A percentile compares a stretch with the other conserved stretches of the same genome.
These are phyloP conservation scores for Ranitomeya variabilis DNA, from an alignment of 2,113 vertebrate genomes.

Conservation along the genomic window DNA sequence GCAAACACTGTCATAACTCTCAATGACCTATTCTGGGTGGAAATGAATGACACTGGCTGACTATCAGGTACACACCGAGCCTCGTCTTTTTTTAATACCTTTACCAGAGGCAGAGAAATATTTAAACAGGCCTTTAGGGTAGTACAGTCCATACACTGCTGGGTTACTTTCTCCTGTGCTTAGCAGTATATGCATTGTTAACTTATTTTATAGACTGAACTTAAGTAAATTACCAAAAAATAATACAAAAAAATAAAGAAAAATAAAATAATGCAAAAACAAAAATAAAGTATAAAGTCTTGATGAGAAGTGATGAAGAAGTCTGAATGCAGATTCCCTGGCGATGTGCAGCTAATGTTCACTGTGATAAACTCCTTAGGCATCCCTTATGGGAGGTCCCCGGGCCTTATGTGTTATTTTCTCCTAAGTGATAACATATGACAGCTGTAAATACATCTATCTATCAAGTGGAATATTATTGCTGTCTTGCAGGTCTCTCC, in stretches of 20 bases:
- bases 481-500: conserved; percentile 43
- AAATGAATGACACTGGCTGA: conserved; percentile 2
- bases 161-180: background rate
- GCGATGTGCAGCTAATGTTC: conserved; percentile 39
- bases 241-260: background rate
- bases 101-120: conserved; percentile 48
- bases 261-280: background rate
- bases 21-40: background rate
- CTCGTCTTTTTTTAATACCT: conserved; percentile 42
- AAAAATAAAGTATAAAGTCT: conserved; percentile 4
- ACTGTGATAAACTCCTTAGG: conserved; percentile 46
- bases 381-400: conserved; percentile 48
- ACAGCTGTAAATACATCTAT: conserved; percentile 58
- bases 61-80: background rate
- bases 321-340: conserved; percentile 15
- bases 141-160: conserved; percentile 8
- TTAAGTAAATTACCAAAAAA: background rate
- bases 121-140: conserved; percentile 48
- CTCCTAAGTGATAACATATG: conserved; percentile 53
- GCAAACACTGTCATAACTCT: background rate
- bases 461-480: conserved; percentile 44
- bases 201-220: background rate
- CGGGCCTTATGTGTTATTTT: conserved; percentile 52
- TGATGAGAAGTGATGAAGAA: conserved; percentile 2
- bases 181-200: background rate